A percentile compares a stretch with the other conserved stretches of the same genome.
These are phyloP conservation scores for Hirtodrosophila duncani DNA, from an alignment of 2,888 invertebrate genomes.

Conservation along the genomic window DNA sequence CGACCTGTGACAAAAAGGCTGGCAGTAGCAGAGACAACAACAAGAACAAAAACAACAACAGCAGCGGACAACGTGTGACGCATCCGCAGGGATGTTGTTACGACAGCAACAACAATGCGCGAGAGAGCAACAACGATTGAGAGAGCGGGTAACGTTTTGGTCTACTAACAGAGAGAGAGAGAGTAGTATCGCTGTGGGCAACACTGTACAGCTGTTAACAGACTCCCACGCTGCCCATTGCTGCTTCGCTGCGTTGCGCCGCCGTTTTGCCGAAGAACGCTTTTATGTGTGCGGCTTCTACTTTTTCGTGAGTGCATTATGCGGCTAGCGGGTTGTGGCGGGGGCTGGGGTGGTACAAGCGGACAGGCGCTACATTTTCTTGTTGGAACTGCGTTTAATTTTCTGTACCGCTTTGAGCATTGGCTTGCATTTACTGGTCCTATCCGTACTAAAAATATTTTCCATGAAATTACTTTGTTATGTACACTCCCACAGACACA, in stretches of 20 bases:
- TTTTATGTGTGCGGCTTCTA: slow-evolving; percentile 53
- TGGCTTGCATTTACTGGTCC: slow-evolving; percentile 47
- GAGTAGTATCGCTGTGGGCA: slow-evolving; percentile 12
- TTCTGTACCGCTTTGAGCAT: slow-evolving; percentile 37
- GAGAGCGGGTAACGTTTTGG: slow-evolving; percentile 6
- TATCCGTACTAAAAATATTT: slow-evolving; percentile 69
- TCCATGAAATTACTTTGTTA: slow-evolving; percentile 68
- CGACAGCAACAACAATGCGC: no score
- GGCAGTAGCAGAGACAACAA: slow-evolving; percentile 17
- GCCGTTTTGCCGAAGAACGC: slow-evolving; percentile 9
- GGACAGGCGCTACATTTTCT: slow-evolving; percentile 1
- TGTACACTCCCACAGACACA: no score
- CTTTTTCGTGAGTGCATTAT: slow-evolving; percentile 32
- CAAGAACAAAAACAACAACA: slow-evolving; percentile 9
- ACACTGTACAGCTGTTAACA: slow-evolving; percentile 65
- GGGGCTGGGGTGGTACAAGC: background rate
- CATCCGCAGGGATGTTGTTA: slow-evolving; percentile 69
- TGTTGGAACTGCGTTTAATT: slow-evolving; percentile 35
- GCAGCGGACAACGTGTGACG: slow-evolving; percentile 58
- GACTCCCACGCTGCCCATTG: slow-evolving; percentile 58
- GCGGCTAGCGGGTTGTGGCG: slow-evolving; percentile 1
- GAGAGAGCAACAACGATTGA: slow-evolving; percentile 40
- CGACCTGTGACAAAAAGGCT: slow-evolving; percentile 69
- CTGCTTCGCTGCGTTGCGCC: slow-evolving; percentile 1
- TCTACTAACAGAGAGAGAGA: slow-evolving; percentile 3